Evolutionary conservation across 2,888 invertebrate species (phyloP), one percentile per base, ranked within the genome.

Genomic region (Chaitophorus viminalis): DNA sequence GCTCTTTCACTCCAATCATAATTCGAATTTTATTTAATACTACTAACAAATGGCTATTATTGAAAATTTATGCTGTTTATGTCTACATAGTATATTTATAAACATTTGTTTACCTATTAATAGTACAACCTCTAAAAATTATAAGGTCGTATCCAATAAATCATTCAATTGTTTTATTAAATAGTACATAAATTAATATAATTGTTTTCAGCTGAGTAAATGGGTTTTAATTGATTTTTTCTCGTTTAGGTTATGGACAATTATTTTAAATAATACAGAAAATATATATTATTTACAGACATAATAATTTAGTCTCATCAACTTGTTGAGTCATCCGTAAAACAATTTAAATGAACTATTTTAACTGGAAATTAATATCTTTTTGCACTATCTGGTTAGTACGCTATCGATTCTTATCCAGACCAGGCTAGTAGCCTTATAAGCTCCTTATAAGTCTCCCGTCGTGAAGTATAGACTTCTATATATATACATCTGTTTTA

Each of bases 401-500:
- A 60, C 72, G 46, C 31, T 25, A 60, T 79, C 60, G 72, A 87
- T 81, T 75, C 81, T 87, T 87, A 87, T 79, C 79, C 74, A 54
- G 39, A 72, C 74, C 87, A 79, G 25, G 31, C 74, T 87, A 74
- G 87, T 79, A 60, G 74, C 29, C 52, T 60, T 46, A 74, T 87
- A 87, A 87, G 87, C 87, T 87, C 74, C 87, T 87, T 87, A 87
- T 79, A 81, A 81, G 79, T 87, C 36, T 74, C 87, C 87, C 79
- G 81, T 87, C 18, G 74, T 74, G 79, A 81, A 74, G 39, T 74
- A 87, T 65, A 74, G 65, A 84, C 68, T 65, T 82, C 60, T 70
- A 52, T 84, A 76, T 79, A 31, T 25, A 68, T 36, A 72, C 72
- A 84, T 68, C 46, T 31, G 77, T 85, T 77, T 86, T 76, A 85